Evolutionary conservation across 2,797 vertebrate genomes (phyloP), one percentile per base, ranked within the genome.

Genomic region (Poeciliopsis turneri): DNA sequence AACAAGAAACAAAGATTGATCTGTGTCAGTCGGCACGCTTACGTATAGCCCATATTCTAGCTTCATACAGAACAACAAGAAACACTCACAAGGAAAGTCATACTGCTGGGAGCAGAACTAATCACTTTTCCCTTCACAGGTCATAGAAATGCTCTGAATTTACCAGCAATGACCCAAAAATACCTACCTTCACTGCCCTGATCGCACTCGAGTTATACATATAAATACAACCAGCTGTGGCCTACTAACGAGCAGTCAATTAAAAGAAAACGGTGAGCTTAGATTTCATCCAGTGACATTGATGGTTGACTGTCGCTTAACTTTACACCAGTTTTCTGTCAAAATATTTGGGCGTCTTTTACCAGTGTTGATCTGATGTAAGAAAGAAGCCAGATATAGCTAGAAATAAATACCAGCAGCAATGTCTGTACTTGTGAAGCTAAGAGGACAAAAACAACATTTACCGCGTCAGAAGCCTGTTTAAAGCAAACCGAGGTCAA

Each of bases 141-240:
- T 83, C 84, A 83, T 74, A 75, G 36, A 90, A 87, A 90, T 82
- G 86, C 74, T 86, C 59, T 77, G 80, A 84, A 89, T 90, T 87
- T 76, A 89, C 89, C 57, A 85, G 88, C 86, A 89, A 77, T 91
- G 92, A 94, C 93, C 91, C 82, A 93, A 88, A 93, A 92, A 92
- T 78, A 80, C 84, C 78, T 51, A 78, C 61, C 61, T n/a, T 61
- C 36, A 41, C 33, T 39, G 28, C 23, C 57, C 53, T n/a, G 12
- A 45, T 2, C 28, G 23, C 39, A 15, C 25, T 28, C 30, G 13
- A 20, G 23, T 25, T 45, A 74, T 20, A 51, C n/a, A 55, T 23
- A 49, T 69, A 30, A 41, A 39, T 72, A 68, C 8, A 68, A 68
- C 30, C 49, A 51, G 72, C 30, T 7, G 0, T 15, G 53, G 20